A percentile compares a stretch with the other conserved stretches of the same genome.
These are phyloP conservation scores for Calephelis nemesis DNA, from an alignment of 1,140 invertebrate genomes.

Conservation along the genomic window DNA sequence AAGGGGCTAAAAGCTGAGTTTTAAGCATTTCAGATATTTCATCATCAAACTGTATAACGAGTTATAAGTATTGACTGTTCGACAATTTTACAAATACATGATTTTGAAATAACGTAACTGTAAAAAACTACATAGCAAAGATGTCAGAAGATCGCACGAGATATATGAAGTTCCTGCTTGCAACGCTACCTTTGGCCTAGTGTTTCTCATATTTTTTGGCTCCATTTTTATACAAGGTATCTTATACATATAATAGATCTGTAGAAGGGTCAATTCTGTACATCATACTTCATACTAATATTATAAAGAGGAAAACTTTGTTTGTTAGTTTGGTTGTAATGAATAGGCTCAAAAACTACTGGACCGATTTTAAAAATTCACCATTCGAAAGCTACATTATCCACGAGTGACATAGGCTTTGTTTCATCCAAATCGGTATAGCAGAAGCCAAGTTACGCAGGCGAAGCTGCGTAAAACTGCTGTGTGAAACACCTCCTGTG, in stretches of 20 bases:
- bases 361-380: too few species aligned
- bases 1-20: not conserved
- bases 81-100: not conserved
- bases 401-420: too few species aligned
- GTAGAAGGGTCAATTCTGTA: too few species aligned
- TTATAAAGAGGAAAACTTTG: too few species aligned
- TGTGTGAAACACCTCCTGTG: too few species aligned
- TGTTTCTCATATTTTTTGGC: not conserved
- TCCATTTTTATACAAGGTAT: not conserved
- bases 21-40: not conserved
- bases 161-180: not conserved
- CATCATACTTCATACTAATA: too few species aligned
- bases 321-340: too few species aligned
- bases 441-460: too few species aligned
- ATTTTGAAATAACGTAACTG: not conserved
- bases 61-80: not conserved
- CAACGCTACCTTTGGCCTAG: not conserved
- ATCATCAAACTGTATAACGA: not conserved
- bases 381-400: too few species aligned
- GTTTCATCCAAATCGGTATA: too few species aligned
- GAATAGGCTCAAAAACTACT: too few species aligned
- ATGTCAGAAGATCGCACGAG: not conserved
- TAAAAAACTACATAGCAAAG: not conserved
- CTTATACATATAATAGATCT: not conserved
- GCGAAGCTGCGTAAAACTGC: too few species aligned